Evolutionary conservation across 2,113 vertebrate species (phyloP).

Genomic region (Camelus bactrianus): DNA sequence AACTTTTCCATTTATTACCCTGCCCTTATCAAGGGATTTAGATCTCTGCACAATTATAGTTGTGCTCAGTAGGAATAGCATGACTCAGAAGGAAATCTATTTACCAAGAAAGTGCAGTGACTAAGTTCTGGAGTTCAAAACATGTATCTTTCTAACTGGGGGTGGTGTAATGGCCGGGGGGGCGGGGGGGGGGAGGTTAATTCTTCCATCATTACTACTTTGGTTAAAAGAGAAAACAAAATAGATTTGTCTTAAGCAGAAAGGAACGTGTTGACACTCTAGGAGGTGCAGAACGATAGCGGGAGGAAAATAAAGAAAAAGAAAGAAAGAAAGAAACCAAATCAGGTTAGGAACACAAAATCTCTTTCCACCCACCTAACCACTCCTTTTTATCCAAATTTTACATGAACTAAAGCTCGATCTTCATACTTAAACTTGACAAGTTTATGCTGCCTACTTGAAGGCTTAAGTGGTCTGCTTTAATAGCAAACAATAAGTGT

Average conservation of each 20-base stretch:
- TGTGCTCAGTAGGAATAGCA: constrained; percentile 74
- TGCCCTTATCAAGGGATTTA: constrained; percentile 77
- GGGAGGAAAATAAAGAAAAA: not conserved
- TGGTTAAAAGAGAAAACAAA: constrained; percentile 63
- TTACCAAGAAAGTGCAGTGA: constrained; percentile 76
- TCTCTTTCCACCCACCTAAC: constrained; percentile 63
- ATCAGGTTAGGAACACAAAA: constrained; percentile 55
- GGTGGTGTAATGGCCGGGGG: not conserved
- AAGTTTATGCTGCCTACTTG: constrained; percentile 62
- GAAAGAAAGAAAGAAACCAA: constrained; percentile 9
- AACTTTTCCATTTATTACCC: constrained; percentile 58
- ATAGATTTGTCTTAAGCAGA: constrained; percentile 47
- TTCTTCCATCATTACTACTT: constrained; percentile 54
- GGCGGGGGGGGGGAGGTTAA: constrained; percentile 55
- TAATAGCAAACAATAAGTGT: constrained; percentile 58
- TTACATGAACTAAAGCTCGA: constrained; percentile 41
- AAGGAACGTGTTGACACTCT: constrained; percentile 50
- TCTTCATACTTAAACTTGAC: constrained; percentile 65
- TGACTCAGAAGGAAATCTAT: constrained; percentile 79
- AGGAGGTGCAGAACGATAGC: not conserved
- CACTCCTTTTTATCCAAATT: constrained; percentile 66
- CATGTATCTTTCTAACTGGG: constrained; percentile 60
- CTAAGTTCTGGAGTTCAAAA: constrained; percentile 79
- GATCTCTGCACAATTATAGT: constrained; percentile 78
- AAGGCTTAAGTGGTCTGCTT: constrained; percentile 70